A percentile compares a stretch with the other conserved stretches of the same genome.
Evolutionary conservation across 2,888 invertebrate genomes (phyloP).

Genomic region (Pilophorus perplexus): DNA sequence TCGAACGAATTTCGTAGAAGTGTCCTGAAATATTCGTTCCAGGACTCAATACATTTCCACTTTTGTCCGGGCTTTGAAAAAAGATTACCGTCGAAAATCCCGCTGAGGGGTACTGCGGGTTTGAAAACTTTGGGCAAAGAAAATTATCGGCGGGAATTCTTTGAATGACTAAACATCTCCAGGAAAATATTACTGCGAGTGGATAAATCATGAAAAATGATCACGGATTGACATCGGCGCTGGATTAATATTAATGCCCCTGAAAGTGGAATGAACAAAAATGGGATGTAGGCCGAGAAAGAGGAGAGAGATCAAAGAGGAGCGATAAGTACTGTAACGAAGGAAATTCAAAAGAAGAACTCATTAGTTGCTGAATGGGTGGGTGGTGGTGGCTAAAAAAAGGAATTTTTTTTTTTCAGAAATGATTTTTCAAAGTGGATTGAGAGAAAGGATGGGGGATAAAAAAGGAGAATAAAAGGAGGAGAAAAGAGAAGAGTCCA

Average conservation of each 20-base stretch:
- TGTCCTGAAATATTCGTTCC: too few relatives aligned
- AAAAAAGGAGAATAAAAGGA: neutral
- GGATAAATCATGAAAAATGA: neutral
- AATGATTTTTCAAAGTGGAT: constrained; percentile 30
- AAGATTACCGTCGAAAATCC: too few relatives aligned
- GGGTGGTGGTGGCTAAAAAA: neutral
- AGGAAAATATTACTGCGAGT: neutral
- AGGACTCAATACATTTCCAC: too few relatives aligned
- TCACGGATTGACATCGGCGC: constrained; percentile 17
- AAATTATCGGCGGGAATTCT: neutral
- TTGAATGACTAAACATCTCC: neutral
- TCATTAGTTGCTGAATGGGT: constrained; percentile 15
- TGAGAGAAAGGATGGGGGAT: constrained; percentile 36
- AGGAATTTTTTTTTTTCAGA: constrained; percentile 1
- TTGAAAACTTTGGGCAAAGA: too few relatives aligned
- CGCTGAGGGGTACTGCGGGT: too few relatives aligned
- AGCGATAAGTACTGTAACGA: constrained; percentile 22
- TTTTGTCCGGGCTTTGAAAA: too few relatives aligned
- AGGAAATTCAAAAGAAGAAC: constrained; percentile 22
- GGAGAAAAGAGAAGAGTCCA: too few relatives aligned
- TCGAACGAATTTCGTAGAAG: too few relatives aligned
- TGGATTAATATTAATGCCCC: constrained; percentile 19
- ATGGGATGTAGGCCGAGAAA: neutral
- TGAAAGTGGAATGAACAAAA: constrained; percentile 6
- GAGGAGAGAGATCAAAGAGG: constrained; percentile 20